These are phyloP conservation scores for Drosophila putrida DNA, from an alignment of 2,888 invertebrate species.

Conservation along the genomic window DNA sequence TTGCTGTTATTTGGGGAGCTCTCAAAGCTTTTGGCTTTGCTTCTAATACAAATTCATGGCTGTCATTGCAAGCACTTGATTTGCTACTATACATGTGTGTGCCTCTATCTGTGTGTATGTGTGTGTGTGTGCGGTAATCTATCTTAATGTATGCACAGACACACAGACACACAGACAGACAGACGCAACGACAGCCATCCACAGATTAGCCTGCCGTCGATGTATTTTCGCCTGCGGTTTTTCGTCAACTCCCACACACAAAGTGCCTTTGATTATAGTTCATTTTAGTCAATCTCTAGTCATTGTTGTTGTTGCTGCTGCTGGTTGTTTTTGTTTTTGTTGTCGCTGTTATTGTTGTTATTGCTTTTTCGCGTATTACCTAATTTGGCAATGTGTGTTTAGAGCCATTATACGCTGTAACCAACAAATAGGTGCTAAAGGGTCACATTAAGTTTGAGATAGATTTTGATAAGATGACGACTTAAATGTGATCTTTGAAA, in stretches of 20 bases:
- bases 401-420: conserved; percentile 26
- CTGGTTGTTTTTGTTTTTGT: not conserved
- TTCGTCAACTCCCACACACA: conserved; percentile 30
- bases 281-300: conserved; percentile 17
- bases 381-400: conserved; percentile 49
- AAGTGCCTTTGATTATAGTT: conserved; percentile 56
- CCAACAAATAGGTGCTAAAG: conserved; percentile 8
- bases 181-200: conserved; percentile 12
- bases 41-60: conserved; percentile 70
- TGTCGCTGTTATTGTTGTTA: conserved; percentile 34
- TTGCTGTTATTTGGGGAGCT: conserved; percentile 11
- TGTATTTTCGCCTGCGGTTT: conserved; percentile 60
- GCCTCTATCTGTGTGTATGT: conserved; percentile 23
- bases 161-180: conserved; percentile 9
- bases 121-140: conserved; percentile 64
- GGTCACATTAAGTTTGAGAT: not conserved
- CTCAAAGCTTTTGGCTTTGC: conserved; percentile 45
- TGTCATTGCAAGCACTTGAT: conserved; percentile 54
- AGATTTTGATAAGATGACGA: not conserved
- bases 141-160: conserved; percentile 74
- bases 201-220: conserved; percentile 34
- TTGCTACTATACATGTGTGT: conserved; percentile 22
- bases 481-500: not conserved
- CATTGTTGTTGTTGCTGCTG: conserved; percentile 10
- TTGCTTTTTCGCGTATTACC: conserved; percentile 42